Percentiles rank a stretch among this genome's conserved stretches.
These are phyloP conservation scores for Sarcophaga variegata DNA, from an alignment of 2,888 invertebrate species.

Conservation along the genomic window DNA sequence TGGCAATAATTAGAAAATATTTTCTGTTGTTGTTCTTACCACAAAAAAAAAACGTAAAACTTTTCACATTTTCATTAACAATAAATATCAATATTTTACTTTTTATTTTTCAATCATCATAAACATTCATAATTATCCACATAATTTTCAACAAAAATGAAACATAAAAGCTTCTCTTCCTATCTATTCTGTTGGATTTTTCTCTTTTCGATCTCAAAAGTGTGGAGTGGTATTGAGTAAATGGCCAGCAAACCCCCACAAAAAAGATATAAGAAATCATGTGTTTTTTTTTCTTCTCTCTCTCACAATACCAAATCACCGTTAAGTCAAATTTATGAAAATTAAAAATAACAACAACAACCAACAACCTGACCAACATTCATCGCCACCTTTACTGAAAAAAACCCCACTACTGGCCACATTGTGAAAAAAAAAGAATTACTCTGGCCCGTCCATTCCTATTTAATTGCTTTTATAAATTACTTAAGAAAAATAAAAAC, in stretches of 20 bases:
- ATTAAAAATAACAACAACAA: conserved; percentile 57
- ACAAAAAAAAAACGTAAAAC: conserved; percentile 27
- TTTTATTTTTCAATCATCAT: conserved; percentile 72
- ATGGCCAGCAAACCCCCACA: conserved; percentile 14
- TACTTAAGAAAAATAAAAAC: conserved; percentile 65
- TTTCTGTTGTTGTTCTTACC: conserved; percentile 1
- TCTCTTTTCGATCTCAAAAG: not conserved
- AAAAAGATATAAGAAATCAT: conserved; percentile 24
- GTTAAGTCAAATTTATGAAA: conserved; percentile 70
- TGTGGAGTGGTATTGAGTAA: not conserved
- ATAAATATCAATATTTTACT: conserved; percentile 70
- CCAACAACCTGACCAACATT: not conserved
- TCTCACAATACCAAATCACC: conserved; percentile 53
- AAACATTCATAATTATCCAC: conserved; percentile 69
- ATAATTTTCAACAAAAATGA: conserved; percentile 54
- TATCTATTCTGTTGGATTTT: conserved; percentile 10
- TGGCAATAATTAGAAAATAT: conserved; percentile 55
- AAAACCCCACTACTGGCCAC: not conserved
- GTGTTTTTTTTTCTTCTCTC: not conserved
- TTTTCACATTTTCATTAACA: conserved; percentile 68
- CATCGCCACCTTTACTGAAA: not conserved
- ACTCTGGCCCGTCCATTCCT: conserved; percentile 49
- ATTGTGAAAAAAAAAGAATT: conserved; percentile 1
- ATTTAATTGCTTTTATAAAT: conserved; percentile 68
- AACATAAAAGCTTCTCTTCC: conserved; percentile 14